Base-by-base conservation (phyloP, 2,113 vertebrate genomes). In the Crotalus tigris region DNA sequence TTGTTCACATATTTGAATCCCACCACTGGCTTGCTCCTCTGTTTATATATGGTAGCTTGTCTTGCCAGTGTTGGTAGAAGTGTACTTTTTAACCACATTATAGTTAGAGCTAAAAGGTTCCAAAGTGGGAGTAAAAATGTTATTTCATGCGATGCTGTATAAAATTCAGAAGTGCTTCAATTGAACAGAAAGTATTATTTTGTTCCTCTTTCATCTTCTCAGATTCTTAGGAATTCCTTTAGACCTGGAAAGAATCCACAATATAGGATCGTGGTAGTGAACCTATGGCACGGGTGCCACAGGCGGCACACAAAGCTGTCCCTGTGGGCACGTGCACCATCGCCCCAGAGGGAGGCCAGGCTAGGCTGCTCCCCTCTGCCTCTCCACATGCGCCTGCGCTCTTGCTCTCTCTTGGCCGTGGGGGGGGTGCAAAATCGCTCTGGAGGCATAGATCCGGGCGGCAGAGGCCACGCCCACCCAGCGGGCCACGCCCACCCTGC, bases 151-250 rank as follows among this genome's bases (percentile, higher is more conserved):
- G 1, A 2, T 69, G 13, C 5, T 69, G 13, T 5, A 69, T 33
- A 69, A 69, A 69, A 54, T 54, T 39, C 33, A 88, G 55, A 46
- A 10, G 3, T 46, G 59, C 44, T 91, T 91, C 23, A 10, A 26
- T 23, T 75, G 59, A 54, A 9, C 26, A 3, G 15, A 91, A 26
- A 55, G 55, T 26, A 46, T 61, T 33, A 69, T 51, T 10, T n/a
- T 87, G 33, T 19, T 69, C 4, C 19, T 86, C 12, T 15, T 69
- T 8, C 3, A 19, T 85, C 57, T 96, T 94, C 88, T 93, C 85
- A 91, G 11, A 51, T 90, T 64, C 29, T 15, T 15, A 44, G 64
- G 44, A 89, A 90, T 91, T 46, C 39, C n/a, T 92, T 96, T 91
- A 61, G 49, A 19, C 12, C 8, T 89, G 69, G 88, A 93, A 61